phyloP scores from a whole-genome alignment of 2,888 invertebrate genomes.

The Athalia rosae region DNA sequence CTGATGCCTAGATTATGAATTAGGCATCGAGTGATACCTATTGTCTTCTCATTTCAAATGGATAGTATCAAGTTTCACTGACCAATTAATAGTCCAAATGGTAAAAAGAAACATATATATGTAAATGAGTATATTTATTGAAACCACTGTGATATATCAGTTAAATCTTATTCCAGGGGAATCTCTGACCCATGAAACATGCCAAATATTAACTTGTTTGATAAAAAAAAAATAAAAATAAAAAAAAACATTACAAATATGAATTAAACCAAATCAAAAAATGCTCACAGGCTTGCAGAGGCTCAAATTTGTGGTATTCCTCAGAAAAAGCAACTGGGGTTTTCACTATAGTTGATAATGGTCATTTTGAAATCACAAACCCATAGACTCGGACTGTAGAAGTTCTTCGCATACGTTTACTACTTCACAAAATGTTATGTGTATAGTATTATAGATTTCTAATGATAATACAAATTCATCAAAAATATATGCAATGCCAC shows the following conservation, averaged over 20 bases:
- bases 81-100: constrained; percentile 41
- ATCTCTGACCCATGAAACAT: constrained; percentile 24
- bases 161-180: constrained; percentile 36
- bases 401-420: no score
- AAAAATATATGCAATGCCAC: no score
- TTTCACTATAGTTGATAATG: neutral
- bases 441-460: no score
- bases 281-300: constrained; percentile 40
- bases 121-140: constrained; percentile 30
- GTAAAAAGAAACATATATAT: constrained; percentile 7
- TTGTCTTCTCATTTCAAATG: neutral
- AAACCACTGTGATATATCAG: constrained; percentile 43
- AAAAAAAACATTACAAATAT: neutral
- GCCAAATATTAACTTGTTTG: constrained; percentile 43
- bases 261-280: neutral
- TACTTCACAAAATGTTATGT: no score
- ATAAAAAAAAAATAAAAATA: constrained; percentile 19
- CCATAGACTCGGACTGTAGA: no score
- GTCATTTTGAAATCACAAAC: no score
- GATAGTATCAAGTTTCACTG: constrained; percentile 22
- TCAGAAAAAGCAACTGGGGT: neutral
- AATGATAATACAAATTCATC: no score
- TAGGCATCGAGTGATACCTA: neutral
- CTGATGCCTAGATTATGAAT: no score
- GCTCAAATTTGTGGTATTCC: constrained; percentile 8